Percentiles rank a stretch among this genome's conserved stretches.
phyloP scores from a whole-genome alignment of 2,797 vertebrate species.

The Silurus lanzhouensis region DNA sequence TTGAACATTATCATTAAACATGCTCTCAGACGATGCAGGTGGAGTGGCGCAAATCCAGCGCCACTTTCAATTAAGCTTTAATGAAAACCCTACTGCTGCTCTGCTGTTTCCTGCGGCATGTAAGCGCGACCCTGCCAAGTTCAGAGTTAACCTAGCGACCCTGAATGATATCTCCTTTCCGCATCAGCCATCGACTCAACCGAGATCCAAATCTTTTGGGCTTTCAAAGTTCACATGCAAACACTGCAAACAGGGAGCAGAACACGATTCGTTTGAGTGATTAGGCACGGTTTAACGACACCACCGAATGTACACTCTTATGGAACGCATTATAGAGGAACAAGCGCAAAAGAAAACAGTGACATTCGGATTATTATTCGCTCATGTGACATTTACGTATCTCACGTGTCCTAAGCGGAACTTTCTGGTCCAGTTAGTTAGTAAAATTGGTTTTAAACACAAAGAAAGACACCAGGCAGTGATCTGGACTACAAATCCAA shows the following conservation, averaged over 20 bases:
- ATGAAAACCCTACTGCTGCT: slow-evolving; percentile 56
- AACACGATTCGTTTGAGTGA: slow-evolving; percentile 44
- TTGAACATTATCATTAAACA: slow-evolving; percentile 46
- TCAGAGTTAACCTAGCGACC: slow-evolving; percentile 52
- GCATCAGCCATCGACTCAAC: slow-evolving; percentile 52
- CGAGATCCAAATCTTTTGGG: slow-evolving; percentile 49
- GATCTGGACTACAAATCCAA: neutral
- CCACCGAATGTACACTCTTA: slow-evolving; percentile 18
- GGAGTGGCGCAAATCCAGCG: slow-evolving; percentile 49
- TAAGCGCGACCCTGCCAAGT: slow-evolving; percentile 44
- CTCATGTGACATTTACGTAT: neutral
- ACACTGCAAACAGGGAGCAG: slow-evolving; percentile 38
- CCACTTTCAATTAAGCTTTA: slow-evolving; percentile 57
- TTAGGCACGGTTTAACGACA: slow-evolving; percentile 34
- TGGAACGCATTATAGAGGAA: slow-evolving; percentile 8
- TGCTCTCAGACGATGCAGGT: slow-evolving; percentile 51
- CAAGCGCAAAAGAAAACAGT: neutral
- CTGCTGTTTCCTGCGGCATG: slow-evolving; percentile 45
- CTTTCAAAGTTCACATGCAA: slow-evolving; percentile 51
- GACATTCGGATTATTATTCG: neutral
- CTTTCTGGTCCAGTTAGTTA: neutral
- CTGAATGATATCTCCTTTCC: slow-evolving; percentile 53
- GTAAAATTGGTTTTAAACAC: neutral
- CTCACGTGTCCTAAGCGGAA: no score
- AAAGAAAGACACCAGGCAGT: neutral